Base-by-base conservation (phyloP, 1,140 invertebrate species). In the Achatina immaculata region DNA sequence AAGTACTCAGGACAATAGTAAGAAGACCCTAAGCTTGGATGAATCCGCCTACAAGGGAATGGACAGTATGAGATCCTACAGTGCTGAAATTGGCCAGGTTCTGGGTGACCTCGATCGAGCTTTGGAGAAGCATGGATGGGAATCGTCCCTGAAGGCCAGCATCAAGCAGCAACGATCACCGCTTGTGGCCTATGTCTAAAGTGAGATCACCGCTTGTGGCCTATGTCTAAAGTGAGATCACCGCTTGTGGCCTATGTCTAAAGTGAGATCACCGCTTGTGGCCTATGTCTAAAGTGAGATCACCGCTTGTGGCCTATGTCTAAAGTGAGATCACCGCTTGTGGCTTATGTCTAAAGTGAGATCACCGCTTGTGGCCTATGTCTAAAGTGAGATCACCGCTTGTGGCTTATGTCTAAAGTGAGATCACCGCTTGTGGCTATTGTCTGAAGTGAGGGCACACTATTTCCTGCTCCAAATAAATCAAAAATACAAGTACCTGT, bases 11-110 rank as follows among this genome's bases (percentile, higher is more conserved):
- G 24, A 24, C 24, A 21, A 19, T n/a, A 14, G 24, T n/a, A 24
- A 14, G 55, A 24, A 24, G 21, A n/a, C 7, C 66, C 21, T 6
- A 6, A 34, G 9, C 14, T 16, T 38, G 16, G 7, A 68, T 2
- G 14, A 36, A 38, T 34, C 66, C 34, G 6, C 11, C n/a, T 11
- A 24, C 62, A 68, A 31, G 21, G 71, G 40, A 48, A 28, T 48
- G 40, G 71, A 73, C 40, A 73, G 71, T 28, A 45, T 73, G 16
- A 7, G 71, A 31, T 73, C 71, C 3, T 73, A 73, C 71, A 73
- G 71, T 48, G 71, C 71, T 9, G 71, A 73, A 48, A 73, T 73
- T 14, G 71, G 71, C 6, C 7, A 28, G 2, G 71, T 73, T 42
- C 28, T 73, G 3, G 45, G 45, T 48, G 71, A 73, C 28, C 71